Conservation (phyloP, 1,140 invertebrate genomes). For the Palaemon carinicauda region DNA sequence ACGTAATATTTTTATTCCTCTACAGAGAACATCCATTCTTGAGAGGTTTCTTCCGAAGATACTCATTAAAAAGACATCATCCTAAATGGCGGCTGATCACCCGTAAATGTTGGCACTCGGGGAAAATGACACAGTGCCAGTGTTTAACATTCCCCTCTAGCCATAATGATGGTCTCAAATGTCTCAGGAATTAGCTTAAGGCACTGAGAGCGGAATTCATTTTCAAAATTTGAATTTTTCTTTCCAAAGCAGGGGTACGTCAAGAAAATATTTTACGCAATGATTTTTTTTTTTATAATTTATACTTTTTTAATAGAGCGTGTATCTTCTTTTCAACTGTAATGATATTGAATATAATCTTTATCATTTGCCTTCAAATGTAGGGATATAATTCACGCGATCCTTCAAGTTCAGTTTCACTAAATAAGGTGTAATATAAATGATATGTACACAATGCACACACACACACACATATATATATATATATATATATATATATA, state of each 20-base stretch:
- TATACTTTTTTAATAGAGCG: no score
- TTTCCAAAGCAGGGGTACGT: no score
- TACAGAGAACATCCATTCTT: neutral
- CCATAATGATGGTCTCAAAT: neutral
- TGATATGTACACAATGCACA: conserved; percentile 4
- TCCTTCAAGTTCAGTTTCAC: neutral
- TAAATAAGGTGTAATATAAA: no score
- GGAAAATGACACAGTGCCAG: conserved; percentile 6
- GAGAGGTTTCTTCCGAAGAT: neutral
- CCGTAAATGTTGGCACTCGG: conserved; percentile 29
- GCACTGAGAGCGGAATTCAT: neutral
- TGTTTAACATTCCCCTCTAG: conserved; percentile 9
- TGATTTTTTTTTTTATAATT: no score
- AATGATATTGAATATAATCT: no score
- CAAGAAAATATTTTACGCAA: neutral
- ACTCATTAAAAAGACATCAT: conserved; percentile 51
- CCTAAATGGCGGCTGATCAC: conserved; percentile 38
- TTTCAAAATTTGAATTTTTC: neutral
- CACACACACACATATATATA: neutral
- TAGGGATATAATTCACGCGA: no score
- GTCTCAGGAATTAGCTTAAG: no score
- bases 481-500: neutral
- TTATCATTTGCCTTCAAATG: no score
- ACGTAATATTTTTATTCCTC: neutral
- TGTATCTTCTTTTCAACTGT: no score